These are phyloP conservation scores for Micrasema minimum DNA, from an alignment of 1,140 invertebrate genomes.

Conservation along the genomic window DNA sequence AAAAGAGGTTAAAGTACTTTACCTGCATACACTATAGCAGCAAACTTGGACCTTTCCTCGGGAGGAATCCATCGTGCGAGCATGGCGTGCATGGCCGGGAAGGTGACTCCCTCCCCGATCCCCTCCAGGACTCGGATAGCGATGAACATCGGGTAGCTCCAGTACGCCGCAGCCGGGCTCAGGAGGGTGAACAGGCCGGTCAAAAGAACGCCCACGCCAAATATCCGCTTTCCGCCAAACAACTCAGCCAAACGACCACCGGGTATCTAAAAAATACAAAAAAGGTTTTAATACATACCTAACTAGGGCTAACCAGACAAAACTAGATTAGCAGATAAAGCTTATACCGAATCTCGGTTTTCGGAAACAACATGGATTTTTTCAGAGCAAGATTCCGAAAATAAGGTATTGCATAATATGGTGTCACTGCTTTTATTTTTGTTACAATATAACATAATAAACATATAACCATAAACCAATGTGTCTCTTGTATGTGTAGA, in stretches of 20 bases:
- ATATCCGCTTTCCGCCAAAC: conserved; percentile 83
- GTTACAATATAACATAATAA: too few relatives aligned
- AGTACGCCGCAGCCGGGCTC: conserved; percentile 78
- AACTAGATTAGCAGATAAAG: neutral
- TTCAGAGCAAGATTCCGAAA: too few relatives aligned
- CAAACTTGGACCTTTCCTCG: conserved; percentile 82
- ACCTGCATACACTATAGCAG: conserved; percentile 83
- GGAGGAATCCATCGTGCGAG: conserved; percentile 85
- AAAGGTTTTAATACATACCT: too few relatives aligned
- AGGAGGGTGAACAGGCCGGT: conserved; percentile 82
- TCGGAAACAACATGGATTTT: too few relatives aligned
- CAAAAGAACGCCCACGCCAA: conserved; percentile 80
- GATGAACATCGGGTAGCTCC: conserved; percentile 78
- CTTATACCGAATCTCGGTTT: too few relatives aligned
- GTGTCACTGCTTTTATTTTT: too few relatives aligned
- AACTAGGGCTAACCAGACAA: neutral
- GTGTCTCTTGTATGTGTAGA: too few relatives aligned
- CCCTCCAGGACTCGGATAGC: conserved; percentile 85
- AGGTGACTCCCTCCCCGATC: conserved; percentile 87
- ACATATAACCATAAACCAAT: too few relatives aligned
- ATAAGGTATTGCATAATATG: too few relatives aligned
- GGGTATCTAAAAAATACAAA: conserved; percentile 67
- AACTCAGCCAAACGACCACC: conserved; percentile 84
- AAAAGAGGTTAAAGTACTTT: too few relatives aligned
- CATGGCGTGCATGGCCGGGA: conserved; percentile 86